A percentile compares a stretch with the other conserved stretches of the same genome.
These are phyloP conservation scores for Anorthoa munda DNA, from an alignment of 2,888 invertebrate genomes.

Conservation along the genomic window DNA sequence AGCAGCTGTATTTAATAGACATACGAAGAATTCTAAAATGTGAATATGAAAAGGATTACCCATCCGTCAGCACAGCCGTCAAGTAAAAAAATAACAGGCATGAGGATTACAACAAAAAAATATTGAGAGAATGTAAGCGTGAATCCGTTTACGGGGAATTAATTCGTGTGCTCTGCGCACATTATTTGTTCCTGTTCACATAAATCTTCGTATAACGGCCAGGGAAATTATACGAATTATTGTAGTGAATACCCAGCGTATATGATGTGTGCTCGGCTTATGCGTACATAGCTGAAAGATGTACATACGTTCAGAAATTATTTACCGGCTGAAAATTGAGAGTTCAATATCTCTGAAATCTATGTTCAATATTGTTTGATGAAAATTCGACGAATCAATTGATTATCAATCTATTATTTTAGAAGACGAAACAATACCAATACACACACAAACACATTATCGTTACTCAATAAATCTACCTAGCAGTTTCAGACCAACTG, in stretches of 20 bases:
- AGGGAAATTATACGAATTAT: conserved; percentile 55
- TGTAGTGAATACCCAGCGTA: conserved; percentile 38
- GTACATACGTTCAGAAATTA: background rate
- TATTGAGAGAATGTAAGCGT: conserved; percentile 58
- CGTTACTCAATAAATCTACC: no score
- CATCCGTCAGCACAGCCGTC: background rate
- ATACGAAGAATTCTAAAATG: conserved; percentile 20
- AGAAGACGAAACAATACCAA: no score
- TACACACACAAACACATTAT: no score
- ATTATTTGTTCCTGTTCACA: conserved; percentile 66
- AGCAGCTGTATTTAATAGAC: conserved; percentile 14
- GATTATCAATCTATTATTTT: no score
- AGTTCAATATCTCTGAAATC: no score
- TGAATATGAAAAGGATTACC: conserved; percentile 30
- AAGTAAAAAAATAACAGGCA: conserved; percentile 43
- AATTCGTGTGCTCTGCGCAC: conserved; percentile 59
- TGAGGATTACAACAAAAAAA: conserved; percentile 58
- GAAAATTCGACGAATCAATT: no score
- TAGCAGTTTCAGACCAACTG: no score
- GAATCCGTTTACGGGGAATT: conserved; percentile 65
- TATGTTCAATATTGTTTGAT: background rate
- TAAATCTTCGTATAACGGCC: conserved; percentile 58
- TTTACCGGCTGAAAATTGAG: background rate
- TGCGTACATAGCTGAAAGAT: background rate
- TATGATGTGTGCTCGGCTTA: conserved; percentile 3